Conservation (phyloP, 1,140 invertebrate species). For the Popillia japonica region DNA sequence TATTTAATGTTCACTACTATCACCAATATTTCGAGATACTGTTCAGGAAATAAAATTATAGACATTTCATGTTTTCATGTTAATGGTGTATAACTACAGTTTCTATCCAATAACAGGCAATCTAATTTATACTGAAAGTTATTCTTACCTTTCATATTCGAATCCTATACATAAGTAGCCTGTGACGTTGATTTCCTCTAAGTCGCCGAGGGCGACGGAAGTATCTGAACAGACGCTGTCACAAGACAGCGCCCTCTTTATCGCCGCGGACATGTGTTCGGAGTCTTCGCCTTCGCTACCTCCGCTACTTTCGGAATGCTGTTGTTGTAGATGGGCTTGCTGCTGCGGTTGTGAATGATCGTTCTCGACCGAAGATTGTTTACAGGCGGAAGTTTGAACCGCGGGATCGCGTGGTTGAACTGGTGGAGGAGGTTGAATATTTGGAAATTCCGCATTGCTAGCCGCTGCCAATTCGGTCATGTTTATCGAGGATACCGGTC, state of each 20-base stretch:
- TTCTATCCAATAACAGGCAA: no score
- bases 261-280: constrained; percentile 48
- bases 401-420: constrained; percentile 32
- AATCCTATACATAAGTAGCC: constrained; percentile 81
- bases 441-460: constrained; percentile 52
- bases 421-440: constrained; percentile 53
- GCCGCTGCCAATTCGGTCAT: constrained; percentile 48
- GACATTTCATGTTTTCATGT: no score
- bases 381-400: constrained; percentile 27
- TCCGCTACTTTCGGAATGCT: constrained; percentile 18
- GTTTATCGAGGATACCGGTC: constrained; percentile 57
- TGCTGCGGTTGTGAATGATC: constrained; percentile 27
- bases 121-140: background rate
- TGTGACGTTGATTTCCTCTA: constrained; percentile 75
- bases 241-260: constrained; percentile 78
- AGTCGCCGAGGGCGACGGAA: constrained; percentile 74
- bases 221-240: constrained; percentile 86
- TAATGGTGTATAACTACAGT: no score
- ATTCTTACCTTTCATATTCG: constrained; percentile 76
- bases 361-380: background rate
- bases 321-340: constrained; percentile 24
- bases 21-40: no score
- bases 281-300: constrained; percentile 21
- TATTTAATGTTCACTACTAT: no score
- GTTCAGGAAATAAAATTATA: no score